Base-by-base conservation (phyloP, 2,797 vertebrate genomes). In the Eupleurogrammus muticus region DNA sequence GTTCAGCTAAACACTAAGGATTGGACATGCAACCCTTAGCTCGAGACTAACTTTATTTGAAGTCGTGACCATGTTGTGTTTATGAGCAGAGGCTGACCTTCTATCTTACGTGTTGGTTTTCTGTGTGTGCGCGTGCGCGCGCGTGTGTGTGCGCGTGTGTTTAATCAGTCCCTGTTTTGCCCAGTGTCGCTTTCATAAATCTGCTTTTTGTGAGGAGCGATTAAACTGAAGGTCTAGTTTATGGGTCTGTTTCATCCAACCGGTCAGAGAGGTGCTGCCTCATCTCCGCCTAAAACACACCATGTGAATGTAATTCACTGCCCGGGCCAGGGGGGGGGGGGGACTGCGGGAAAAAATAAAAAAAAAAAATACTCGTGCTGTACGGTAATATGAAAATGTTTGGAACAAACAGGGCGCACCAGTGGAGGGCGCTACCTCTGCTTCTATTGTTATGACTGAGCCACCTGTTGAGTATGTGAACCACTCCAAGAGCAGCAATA, bases 171-270 rank as follows among this genome's bases (percentile, higher is more conserved):
- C 66, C 75, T 23, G 23, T 76, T 73, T 72, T 40, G 19, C 53
- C 70, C 77, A 10, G 47, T 36, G 66, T 73, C 82, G 70, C 78
- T 89, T 92, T 87, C 80, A 90, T 88, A 86, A 92, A 91, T 92
- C 87, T 75, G 77, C 40, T 85, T 79, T 87, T 73, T 81, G 77
- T 61, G 75, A 79, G 73, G 34, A 8, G 76, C 57, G 76, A 89
- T 91, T 90, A 89, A 91, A 90, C n/a, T 40, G 47, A 87, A 79
- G 79, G 80, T 80, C 57, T 66, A 52, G 66, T 90, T 92, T 89
- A 90, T 56, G 75, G 63, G 69, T 34, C 66, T 40, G 48, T 68
- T 68, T 76, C 85, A 86, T 77, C 73, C 75, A 83, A 75, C 32
- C 69, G 64, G 73, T 68, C 67, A 47, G 49, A 60, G 79, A 61